Conservation (phyloP, 2,888 invertebrate species). For the Macroteleia sp. region DNA sequence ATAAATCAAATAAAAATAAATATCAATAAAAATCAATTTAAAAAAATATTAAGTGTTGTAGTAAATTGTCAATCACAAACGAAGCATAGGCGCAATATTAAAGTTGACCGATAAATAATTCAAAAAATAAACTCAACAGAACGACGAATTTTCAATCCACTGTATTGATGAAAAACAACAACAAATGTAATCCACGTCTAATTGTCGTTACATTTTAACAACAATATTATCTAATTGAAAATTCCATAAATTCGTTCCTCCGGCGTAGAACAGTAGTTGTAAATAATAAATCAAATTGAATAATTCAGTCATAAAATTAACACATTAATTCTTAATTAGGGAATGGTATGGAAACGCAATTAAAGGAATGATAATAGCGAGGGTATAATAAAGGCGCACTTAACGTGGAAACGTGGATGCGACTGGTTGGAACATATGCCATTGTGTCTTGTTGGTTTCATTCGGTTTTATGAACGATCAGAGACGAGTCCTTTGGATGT, state of each 20-base stretch:
- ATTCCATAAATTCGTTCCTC: slow-evolving; percentile 20
- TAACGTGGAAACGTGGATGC: slow-evolving; percentile 32
- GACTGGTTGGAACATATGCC: slow-evolving; percentile 15
- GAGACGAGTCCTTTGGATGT: slow-evolving; percentile 36
- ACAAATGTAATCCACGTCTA: background rate
- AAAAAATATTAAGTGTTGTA: slow-evolving; percentile 10
- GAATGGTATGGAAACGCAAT: slow-evolving; percentile 36
- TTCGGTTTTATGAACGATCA: slow-evolving; percentile 36
- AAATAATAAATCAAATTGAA: slow-evolving; percentile 35
- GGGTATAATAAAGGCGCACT: slow-evolving; percentile 39
- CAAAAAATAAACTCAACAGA: background rate
- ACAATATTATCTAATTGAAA: slow-evolving; percentile 17
- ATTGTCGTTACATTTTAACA: slow-evolving; percentile 2
- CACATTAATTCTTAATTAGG: slow-evolving; percentile 34
- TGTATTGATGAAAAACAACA: slow-evolving; percentile 2
- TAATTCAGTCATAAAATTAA: slow-evolving; percentile 34
- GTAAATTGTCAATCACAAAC: background rate
- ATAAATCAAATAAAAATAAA: too few species aligned
- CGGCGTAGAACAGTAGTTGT: slow-evolving; percentile 3
- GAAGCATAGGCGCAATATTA: slow-evolving; percentile 6
- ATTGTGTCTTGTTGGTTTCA: slow-evolving; percentile 29
- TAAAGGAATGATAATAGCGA: slow-evolving; percentile 40
- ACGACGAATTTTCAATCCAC: background rate
- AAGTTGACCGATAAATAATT: slow-evolving; percentile 12
- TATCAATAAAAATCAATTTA: slow-evolving; percentile 8